Evolutionary conservation across 1,140 invertebrate species (phyloP).

Genomic region (Drosophila tsacasi): DNA sequence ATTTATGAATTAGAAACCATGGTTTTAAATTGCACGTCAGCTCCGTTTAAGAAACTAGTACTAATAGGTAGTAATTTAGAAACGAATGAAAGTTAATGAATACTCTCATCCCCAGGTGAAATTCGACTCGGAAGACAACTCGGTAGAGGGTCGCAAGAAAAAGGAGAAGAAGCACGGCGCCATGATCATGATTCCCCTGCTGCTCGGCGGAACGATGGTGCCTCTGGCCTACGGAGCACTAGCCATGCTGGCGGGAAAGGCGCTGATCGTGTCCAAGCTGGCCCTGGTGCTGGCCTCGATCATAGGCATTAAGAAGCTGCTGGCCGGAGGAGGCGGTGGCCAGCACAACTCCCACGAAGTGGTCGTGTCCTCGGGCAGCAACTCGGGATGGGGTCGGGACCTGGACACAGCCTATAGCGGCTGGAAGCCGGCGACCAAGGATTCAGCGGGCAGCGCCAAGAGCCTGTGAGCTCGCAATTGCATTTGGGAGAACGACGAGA

Average conservation of each 20-base stretch:
- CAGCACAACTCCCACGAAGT: conserved; percentile 89
- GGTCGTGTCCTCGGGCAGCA: conserved; percentile 89
- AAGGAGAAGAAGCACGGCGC: conserved; percentile 89
- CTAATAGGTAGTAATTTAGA: too few species aligned
- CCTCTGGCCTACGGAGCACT: conserved; percentile 92
- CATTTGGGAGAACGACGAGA: conserved; percentile 53
- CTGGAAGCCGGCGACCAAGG: conserved; percentile 86
- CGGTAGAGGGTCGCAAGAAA: conserved; percentile 77
- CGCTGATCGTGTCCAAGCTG: conserved; percentile 92
- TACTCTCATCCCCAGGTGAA: conserved; percentile 51
- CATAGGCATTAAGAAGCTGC: conserved; percentile 92
- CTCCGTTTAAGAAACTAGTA: too few species aligned
- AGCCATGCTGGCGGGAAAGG: conserved; percentile 92
- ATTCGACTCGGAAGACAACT: conserved; percentile 59
- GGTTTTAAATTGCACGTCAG: background rate
- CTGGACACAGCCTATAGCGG: conserved; percentile 88
- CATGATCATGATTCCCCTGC: conserved; percentile 90
- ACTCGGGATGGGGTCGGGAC: conserved; percentile 90
- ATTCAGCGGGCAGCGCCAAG: conserved; percentile 60
- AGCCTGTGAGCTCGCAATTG: conserved; percentile 72
- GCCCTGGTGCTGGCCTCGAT: conserved; percentile 92
- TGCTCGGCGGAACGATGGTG: conserved; percentile 92
- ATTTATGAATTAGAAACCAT: background rate
- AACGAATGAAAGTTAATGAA: background rate
- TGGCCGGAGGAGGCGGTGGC: conserved; percentile 88